These are phyloP conservation scores for Okapia johnstoni DNA, from an alignment of 2,113 vertebrate species.

Conservation along the genomic window DNA sequence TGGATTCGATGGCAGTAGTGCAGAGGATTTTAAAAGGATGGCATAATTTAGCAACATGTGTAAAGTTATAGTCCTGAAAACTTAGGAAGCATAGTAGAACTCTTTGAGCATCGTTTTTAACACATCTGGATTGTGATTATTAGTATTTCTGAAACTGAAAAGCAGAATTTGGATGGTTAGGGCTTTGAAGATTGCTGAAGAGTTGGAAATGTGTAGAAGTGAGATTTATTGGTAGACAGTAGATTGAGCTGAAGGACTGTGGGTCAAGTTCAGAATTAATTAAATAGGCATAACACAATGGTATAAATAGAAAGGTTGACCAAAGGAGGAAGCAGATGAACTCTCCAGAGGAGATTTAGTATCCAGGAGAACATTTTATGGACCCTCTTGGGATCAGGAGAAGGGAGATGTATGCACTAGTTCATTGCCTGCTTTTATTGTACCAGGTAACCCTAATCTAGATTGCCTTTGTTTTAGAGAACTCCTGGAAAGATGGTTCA, in stretches of 20 bases:
- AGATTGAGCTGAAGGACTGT: neutral
- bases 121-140: conserved; percentile 2
- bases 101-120: neutral
- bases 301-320: neutral
- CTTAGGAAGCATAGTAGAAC: neutral
- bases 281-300: neutral
- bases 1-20: neutral
- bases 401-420: neutral
- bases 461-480: neutral
- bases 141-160: neutral
- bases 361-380: neutral
- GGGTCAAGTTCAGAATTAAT: neutral
- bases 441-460: neutral
- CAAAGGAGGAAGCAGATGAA: neutral
- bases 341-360: neutral
- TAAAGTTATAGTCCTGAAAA: neutral
- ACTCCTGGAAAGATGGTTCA: neutral
- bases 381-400: neutral
- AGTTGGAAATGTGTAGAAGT: conserved; percentile 14
- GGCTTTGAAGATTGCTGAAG: conserved; percentile 1
- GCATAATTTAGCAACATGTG: neutral
- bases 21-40: neutral
- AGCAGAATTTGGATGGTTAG: neutral
- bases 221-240: neutral
- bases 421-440: neutral